Base-by-base conservation (phyloP, 64 coral and sea anemone species). In the Stichodactyla helianthus region DNA sequence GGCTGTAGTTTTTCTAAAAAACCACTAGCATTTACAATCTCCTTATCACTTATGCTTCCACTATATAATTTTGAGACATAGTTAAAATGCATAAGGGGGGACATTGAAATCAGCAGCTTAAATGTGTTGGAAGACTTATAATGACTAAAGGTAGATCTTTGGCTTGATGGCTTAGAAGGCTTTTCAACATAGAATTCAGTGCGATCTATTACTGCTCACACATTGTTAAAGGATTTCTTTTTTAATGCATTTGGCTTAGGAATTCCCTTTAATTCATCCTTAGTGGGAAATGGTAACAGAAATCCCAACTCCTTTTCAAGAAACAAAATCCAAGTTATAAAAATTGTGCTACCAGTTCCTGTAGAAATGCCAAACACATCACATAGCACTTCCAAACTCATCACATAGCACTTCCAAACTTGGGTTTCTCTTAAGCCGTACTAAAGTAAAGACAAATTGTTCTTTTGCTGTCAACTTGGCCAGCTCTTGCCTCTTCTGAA, bases 141-240 rank as follows among this genome's bases (percentile, higher is more conserved):
- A n/a, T 88, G 77, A 81, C 87, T 88, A 19, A 52, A 88, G 14
- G 87, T 88, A 51, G 87, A 79, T 74, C 74, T 94, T 85, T 94
- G 86, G 86, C 82, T 93, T 53, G 91, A 93, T 77, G 86, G 86
- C 71, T 88, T 88, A 20, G 54, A 83, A 79, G 91, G 91, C 83
- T 88, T 92, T 85, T 88, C 86, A 92, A 92, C 57, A 92, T 88
- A 88, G 82, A 88, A 90, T 90, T 93, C 64, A 65, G 88, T 89
- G 52, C 88, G 83, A 89, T 83, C 85, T 93, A 93, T 90, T 87
- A 93, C 87, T 87, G 84, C 92, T 87, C 92, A 77, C 31, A 93
- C 35, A 93, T 93, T 87, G 51, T 76, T 82, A 51, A 93, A 80
- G 50, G 44, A 52, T 31, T 86, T 86, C 60, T 87, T 74, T 87